Evolutionary conservation across 2,888 invertebrate genomes (phyloP).

Genomic region (Icerya purchasi): DNA sequence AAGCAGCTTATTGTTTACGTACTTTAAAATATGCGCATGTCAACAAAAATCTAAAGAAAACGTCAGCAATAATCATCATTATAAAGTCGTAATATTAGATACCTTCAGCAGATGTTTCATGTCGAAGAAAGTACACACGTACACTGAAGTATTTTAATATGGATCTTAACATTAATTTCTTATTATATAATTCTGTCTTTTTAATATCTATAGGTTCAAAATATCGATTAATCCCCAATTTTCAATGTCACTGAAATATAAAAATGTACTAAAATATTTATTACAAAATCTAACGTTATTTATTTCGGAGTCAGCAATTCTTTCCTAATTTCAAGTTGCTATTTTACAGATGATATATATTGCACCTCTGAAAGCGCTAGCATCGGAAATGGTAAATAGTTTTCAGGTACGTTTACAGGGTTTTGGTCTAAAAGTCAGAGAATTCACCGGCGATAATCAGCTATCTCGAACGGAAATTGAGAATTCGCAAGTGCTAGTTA

Average conservation of each 20-base stretch:
- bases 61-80: no score
- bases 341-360: constrained; percentile 72
- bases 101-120: no score
- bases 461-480: constrained; percentile 81
- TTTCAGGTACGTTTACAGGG: constrained; percentile 56
- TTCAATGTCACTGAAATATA: no score
- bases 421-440: constrained; percentile 64
- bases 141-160: background rate
- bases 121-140: background rate
- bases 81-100: no score
- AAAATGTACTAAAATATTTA: no score
- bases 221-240: no score
- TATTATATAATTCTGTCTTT: background rate
- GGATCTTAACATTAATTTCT: background rate
- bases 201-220: no score
- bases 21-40: no score
- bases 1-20: no score
- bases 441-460: constrained; percentile 96
- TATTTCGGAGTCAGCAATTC: background rate
- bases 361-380: constrained; percentile 98
- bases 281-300: no score
- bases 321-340: constrained; percentile 7
- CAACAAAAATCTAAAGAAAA: no score
- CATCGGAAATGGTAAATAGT: constrained; percentile 92
- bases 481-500: constrained; percentile 91